Percentiles rank a stretch among this genome's conserved stretches.
These are phyloP conservation scores for Macrosiphum euphorbiae DNA, from an alignment of 2,888 invertebrate genomes.

Conservation along the genomic window DNA sequence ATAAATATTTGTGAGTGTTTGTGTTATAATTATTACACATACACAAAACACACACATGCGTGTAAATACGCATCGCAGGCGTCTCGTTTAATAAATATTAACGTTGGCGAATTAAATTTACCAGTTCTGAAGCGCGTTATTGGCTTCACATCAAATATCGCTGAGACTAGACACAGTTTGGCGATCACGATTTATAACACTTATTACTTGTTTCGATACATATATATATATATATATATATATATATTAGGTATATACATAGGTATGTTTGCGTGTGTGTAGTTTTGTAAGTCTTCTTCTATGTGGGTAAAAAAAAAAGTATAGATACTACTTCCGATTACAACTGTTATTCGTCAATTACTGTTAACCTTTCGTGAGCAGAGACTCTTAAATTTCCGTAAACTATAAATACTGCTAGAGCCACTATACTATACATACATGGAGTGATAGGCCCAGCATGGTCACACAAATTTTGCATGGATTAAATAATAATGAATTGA, in stretches of 20 bases:
- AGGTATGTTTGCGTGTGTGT: not conserved
- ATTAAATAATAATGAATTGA: not conserved
- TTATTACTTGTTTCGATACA: not conserved
- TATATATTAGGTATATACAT: not conserved
- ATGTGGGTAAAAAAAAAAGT: not conserved
- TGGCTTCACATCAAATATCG: conserved; percentile 27
- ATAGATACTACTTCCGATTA: not conserved
- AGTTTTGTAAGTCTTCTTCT: conserved; percentile 3
- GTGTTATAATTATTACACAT: not conserved
- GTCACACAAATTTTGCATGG: not conserved
- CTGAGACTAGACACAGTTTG: not conserved
- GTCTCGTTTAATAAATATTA: conserved; percentile 12
- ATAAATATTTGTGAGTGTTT: not conserved
- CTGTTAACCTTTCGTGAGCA: not conserved
- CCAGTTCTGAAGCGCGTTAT: conserved; percentile 30
- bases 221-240: too few species aligned
- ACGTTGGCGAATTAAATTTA: conserved; percentile 22
- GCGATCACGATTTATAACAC: not conserved
- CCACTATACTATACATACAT: not conserved
- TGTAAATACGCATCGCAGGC: not conserved
- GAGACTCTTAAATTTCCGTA: not conserved
- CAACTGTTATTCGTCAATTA: conserved; percentile 10
- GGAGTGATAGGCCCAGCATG: not conserved
- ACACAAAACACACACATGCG: not conserved
- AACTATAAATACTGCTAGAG: not conserved